A percentile compares a stretch with the other conserved stretches of the same genome.
Evolutionary conservation across 2,888 invertebrate genomes (phyloP).

Genomic region (Gibbula magus): DNA sequence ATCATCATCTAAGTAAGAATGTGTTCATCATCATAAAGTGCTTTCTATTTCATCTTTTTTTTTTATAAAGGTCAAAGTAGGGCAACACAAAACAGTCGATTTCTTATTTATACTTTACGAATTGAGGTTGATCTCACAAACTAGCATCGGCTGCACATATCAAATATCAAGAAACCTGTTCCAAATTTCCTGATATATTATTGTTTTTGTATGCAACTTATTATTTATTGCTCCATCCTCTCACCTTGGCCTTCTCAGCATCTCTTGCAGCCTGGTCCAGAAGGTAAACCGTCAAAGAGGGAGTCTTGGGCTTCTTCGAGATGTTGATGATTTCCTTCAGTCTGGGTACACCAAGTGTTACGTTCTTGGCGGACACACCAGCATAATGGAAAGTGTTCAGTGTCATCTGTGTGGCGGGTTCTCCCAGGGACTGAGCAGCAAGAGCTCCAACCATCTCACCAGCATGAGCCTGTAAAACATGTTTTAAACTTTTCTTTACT

Average conservation of each 20-base stretch:
- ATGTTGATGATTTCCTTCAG: constrained; percentile 96
- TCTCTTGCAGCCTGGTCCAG: constrained; percentile 98
- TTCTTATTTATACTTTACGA: too few species aligned
- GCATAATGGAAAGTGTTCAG: constrained; percentile 99
- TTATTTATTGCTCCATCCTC: not conserved
- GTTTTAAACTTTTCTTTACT: too few species aligned
- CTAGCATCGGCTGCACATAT: too few species aligned
- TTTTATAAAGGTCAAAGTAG: too few species aligned
- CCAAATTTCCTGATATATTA: too few species aligned
- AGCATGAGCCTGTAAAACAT: constrained; percentile 79
- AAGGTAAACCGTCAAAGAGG: constrained; percentile 97
- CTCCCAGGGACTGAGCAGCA: constrained; percentile 98
- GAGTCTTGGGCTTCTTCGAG: constrained; percentile 98
- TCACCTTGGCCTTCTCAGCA: constrained; percentile 95
- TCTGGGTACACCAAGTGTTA: constrained; percentile 98
- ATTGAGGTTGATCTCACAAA: too few species aligned
- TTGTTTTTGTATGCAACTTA: too few species aligned
- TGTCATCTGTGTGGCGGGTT: constrained; percentile 94
- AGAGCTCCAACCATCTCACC: constrained; percentile 99
- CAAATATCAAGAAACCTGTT: too few species aligned
- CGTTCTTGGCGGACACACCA: constrained; percentile 99
- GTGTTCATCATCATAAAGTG: not conserved
- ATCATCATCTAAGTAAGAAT: not conserved
- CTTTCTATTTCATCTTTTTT: not conserved
- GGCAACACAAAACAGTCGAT: too few species aligned